Evolutionary conservation across 2,797 vertebrate genomes (phyloP), one percentile per base, ranked within the genome.

Genomic region (Carduelis carduelis): DNA sequence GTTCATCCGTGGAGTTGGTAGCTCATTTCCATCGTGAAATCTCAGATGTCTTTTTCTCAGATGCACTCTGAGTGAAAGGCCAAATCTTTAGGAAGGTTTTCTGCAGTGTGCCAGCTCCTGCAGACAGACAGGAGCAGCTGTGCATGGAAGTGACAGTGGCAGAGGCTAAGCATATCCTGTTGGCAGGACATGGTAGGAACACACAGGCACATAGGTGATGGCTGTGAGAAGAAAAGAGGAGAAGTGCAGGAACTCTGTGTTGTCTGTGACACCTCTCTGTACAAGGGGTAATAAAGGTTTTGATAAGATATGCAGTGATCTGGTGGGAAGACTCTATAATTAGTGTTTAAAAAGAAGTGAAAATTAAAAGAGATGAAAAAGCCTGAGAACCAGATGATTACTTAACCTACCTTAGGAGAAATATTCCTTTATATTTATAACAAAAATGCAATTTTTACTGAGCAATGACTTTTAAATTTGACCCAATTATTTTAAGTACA

Each of bases 181-280:
- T 3, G 9, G 34, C 37, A 78, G 70, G 32, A 43, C 8, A 1
- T 3, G 26, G 53, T 37, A 14, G 34, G 46, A 63, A 27, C 26
- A 50, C 35, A 70, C 0, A 4, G 43, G 26, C 23, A 39, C 43
- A 9, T 0, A 4, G 22, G 26, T 1, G 2, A n/a, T 23, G 39
- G 43, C 28, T 65, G 18, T 17, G 32, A 32, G 34, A 80, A 76
- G 63, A 59, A 57, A 35, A 0, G 1, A 12, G 27, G 30, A 77
- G 21, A 80, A 53, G 37, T 46, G 34, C 21, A 52, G 49, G 34
- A 56, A 4, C 5, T 10, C 11, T 4, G 0, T 21, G 39, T 37
- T 56, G 50, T 53, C 28, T 66, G 37, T 44, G 44, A 12, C 28
- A 59, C 3, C 26, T 53, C 41, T 71, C 27, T 34, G 8, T 32